Evolutionary conservation across 1,140 invertebrate genomes (phyloP).

Genomic region (Archivesica marissinica): DNA sequence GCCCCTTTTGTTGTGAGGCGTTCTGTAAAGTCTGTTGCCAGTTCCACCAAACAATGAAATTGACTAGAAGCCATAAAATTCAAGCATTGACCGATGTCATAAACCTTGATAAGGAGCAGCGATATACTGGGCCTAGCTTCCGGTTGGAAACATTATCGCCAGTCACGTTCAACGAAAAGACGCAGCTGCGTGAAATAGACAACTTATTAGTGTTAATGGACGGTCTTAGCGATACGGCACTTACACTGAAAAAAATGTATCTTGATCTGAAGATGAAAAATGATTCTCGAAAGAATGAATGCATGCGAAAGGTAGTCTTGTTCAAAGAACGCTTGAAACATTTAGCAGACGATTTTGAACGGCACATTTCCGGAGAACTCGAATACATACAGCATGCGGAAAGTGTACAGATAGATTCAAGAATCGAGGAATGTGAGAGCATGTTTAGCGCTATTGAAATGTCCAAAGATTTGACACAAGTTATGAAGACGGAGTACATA

Average conservation of each 20-base stretch:
- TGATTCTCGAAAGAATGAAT: slow-evolving; percentile 49
- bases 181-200: slow-evolving; percentile 56
- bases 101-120: background rate
- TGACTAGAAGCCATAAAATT: slow-evolving; percentile 44
- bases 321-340: slow-evolving; percentile 52
- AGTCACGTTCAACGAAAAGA: slow-evolving; percentile 45
- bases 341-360: slow-evolving; percentile 57
- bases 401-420: slow-evolving; percentile 46
- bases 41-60: slow-evolving; percentile 61
- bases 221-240: slow-evolving; percentile 40
- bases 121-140: background rate
- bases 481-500: slow-evolving; percentile 46
- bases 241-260: slow-evolving; percentile 55
- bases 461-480: slow-evolving; percentile 56
- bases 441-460: slow-evolving; percentile 55
- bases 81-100: background rate
- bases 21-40: slow-evolving; percentile 60
- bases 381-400: slow-evolving; percentile 48
- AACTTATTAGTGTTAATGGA: slow-evolving; percentile 52
- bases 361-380: slow-evolving; percentile 47
- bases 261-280: slow-evolving; percentile 58
- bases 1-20: slow-evolving; percentile 50
- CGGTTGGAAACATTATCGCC: background rate
- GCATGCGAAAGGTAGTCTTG: slow-evolving; percentile 41
- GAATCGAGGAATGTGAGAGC: slow-evolving; percentile 56